Conservation (phyloP, 1,140 invertebrate genomes). For the Ceratitis capitata region DNA sequence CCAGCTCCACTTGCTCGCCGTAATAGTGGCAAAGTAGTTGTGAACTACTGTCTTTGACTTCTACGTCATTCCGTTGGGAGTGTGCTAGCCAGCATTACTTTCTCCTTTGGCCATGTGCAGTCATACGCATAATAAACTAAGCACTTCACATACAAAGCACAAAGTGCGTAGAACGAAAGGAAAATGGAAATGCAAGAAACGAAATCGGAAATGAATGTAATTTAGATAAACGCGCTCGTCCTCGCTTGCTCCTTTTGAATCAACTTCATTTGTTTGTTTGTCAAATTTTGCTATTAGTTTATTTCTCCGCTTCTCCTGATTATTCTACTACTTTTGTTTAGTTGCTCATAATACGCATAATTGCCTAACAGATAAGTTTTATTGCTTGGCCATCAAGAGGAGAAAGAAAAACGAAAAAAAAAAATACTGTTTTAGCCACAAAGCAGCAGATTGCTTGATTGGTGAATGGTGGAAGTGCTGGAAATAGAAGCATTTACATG, state of each 20-base stretch:
- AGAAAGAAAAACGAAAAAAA: no score
- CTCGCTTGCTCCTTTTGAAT: neutral
- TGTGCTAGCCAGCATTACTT: no score
- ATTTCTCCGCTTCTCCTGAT: neutral
- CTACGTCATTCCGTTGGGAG: no score
- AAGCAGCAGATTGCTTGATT: neutral
- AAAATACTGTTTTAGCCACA: neutral
- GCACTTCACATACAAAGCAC: neutral
- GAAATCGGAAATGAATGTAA: slow-evolving; percentile 14
- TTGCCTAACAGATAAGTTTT: slow-evolving; percentile 14
- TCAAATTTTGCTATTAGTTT: neutral
- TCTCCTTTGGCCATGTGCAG: no score
- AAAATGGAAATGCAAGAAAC: neutral
- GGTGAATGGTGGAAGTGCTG: neutral
- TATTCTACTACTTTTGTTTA: neutral
- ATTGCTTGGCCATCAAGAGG: neutral
- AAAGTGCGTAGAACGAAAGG: neutral
- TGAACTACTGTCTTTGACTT: no score
- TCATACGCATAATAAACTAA: neutral
- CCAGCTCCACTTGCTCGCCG: neutral
- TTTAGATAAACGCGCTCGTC: neutral
- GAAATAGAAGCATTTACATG: neutral
- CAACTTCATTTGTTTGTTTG: neutral
- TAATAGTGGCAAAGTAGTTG: no score
- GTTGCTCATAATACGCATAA: slow-evolving; percentile 16